phyloP scores from a whole-genome alignment of 2,113 vertebrate species.

The Sylvietta virens region DNA sequence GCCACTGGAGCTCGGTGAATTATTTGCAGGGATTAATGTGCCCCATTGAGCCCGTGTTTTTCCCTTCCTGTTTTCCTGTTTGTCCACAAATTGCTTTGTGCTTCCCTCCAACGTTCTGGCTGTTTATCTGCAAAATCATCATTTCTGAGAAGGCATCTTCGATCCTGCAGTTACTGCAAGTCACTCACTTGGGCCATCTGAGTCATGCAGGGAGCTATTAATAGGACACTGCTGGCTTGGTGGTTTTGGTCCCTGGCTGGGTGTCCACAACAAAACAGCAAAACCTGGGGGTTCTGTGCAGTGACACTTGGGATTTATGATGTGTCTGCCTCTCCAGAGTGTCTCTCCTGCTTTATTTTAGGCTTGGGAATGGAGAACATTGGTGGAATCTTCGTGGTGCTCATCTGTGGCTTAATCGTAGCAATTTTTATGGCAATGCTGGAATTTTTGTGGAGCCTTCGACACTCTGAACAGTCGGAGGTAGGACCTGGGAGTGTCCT shows the following conservation, averaged over 20 bases:
- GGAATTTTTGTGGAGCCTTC: slow-evolving; percentile 97
- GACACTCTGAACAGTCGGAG: slow-evolving; percentile 89
- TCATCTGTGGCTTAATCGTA: slow-evolving; percentile 96
- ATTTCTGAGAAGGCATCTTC: slow-evolving; percentile 12
- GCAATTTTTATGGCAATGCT: slow-evolving; percentile 98
- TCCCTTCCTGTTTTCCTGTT: background rate
- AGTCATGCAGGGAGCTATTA: background rate
- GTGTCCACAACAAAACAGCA: background rate
- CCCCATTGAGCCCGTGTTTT: background rate
- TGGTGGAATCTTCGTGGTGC: slow-evolving; percentile 97
- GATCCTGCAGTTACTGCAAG: slow-evolving; percentile 12
- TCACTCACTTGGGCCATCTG: background rate
- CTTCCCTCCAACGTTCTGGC: background rate
- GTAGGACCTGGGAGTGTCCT: slow-evolving; percentile 71
- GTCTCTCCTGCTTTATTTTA: slow-evolving; percentile 54
- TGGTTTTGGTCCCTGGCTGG: background rate
- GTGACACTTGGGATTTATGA: background rate
- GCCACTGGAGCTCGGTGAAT: background rate
- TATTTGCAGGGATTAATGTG: slow-evolving; percentile 29
- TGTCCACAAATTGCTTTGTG: slow-evolving; percentile 17
- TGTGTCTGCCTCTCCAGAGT: background rate
- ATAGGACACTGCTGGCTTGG: background rate
- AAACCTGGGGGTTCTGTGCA: background rate
- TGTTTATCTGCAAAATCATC: slow-evolving; percentile 59
- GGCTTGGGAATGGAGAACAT: slow-evolving; percentile 99